These are phyloP conservation scores for Campoplex capitator DNA, from an alignment of 2,888 invertebrate genomes.

Conservation along the genomic window DNA sequence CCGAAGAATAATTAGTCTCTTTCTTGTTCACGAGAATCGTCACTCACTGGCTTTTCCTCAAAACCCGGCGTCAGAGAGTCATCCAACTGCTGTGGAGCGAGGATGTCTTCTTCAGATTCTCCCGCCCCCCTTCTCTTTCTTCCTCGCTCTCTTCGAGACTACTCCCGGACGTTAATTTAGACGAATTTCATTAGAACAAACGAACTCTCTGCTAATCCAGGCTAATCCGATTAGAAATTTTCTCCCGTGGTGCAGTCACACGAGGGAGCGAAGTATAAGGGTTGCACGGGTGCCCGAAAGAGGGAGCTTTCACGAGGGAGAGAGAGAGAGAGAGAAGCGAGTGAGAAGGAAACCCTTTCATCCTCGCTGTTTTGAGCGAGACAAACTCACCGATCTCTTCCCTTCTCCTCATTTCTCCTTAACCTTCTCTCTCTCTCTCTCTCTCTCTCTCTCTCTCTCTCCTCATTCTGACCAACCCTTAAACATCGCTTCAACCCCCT, in stretches of 20 bases:
- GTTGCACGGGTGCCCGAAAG: slow-evolving; percentile 46
- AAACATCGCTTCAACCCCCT: slow-evolving; percentile 46
- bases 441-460: slow-evolving; percentile 64
- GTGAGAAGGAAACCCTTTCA: slow-evolving; percentile 54
- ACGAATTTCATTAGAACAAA: slow-evolving; percentile 85
- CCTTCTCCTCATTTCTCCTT: slow-evolving; percentile 37
- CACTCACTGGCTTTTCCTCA: background rate
- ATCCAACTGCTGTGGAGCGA: slow-evolving; percentile 1
- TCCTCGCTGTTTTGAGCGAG: slow-evolving; percentile 61
- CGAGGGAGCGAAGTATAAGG: slow-evolving; percentile 66
- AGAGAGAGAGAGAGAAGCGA: slow-evolving; percentile 3
- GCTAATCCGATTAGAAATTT: slow-evolving; percentile 85
- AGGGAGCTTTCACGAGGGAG: slow-evolving; percentile 56
- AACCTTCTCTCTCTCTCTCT: slow-evolving; percentile 61
- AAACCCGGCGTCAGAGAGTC: slow-evolving; percentile 8
- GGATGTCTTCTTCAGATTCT: slow-evolving; percentile 44
- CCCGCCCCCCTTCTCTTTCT: background rate
- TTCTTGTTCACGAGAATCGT: slow-evolving; percentile 27
- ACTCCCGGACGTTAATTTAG: slow-evolving; percentile 83
- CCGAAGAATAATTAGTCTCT: slow-evolving; percentile 27
- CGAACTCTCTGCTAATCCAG: slow-evolving; percentile 84
- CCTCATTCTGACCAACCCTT: slow-evolving; percentile 62
- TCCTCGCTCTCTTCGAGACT: slow-evolving; percentile 53
- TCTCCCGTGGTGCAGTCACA: slow-evolving; percentile 79
- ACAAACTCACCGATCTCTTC: slow-evolving; percentile 60